Evolutionary conservation across 2,113 vertebrate genomes (phyloP), one percentile per base, ranked within the genome.

Genomic region (Larimichthys crocea): DNA sequence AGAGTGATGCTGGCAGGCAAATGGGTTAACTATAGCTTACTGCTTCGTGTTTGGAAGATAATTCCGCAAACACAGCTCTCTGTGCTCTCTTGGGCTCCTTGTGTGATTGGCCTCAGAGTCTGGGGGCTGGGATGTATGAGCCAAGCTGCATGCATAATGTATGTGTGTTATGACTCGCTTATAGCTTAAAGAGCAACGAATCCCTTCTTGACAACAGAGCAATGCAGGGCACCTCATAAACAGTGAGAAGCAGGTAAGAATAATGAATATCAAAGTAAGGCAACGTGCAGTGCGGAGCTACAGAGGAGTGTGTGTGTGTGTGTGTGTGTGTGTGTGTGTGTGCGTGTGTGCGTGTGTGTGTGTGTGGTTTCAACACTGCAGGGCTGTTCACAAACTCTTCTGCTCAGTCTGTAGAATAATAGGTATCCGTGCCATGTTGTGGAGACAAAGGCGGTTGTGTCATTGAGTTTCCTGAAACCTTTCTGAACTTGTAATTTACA

Each of bases 131-230:
- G 55, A 52, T 53, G 79, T 50, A 42, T 12, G 69, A 73, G 61
- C 61, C n/a, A 69, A 74, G 62, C 53, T 19, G 53, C 42, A 80
- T 74, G 53, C 71, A 81, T 68, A 81, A 81, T 81, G 26, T 55
- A 68, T 61, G 49, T 20, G 69, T 68, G 52, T 65, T 65, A 24
- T 65, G 63, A 53, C 35, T 81, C 31, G 11, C 52, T 59, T 59
- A 42, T 50, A 59, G 16, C 42, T 72, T 20, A 26, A 67, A 59
- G 19, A 35, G 68, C 61, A 65, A 16, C 12, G 0, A 42, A 22
- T 67, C 31, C 55, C 62, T 19, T 66, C 61, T 16, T 29, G 29
- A n/a, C 60, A 59, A 52, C 78, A n/a, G 61, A 44, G 62, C n/a
- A 22, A 16, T 10, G 46, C 62, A 52, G 55, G 50, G 46, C 10